Conservation (phyloP, 1,140 invertebrate genomes). For the Centruroides vittatus region DNA sequence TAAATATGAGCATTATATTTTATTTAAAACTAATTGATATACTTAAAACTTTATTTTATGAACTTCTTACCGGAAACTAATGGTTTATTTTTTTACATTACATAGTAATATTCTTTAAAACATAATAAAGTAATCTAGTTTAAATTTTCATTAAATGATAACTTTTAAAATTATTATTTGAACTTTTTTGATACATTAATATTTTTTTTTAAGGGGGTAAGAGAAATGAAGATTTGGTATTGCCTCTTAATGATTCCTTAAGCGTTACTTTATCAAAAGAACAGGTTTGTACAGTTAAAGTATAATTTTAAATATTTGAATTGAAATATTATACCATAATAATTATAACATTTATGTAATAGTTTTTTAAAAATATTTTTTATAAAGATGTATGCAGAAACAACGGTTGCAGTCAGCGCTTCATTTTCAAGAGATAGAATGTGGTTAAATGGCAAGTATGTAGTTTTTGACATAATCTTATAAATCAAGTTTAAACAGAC, state of each 20-base stretch:
- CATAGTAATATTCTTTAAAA: too few relatives aligned
- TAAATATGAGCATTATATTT: too few relatives aligned
- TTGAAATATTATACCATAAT: too few relatives aligned
- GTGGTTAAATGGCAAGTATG: conserved; percentile 74
- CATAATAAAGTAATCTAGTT: too few relatives aligned
- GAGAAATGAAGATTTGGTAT: conserved; percentile 73
- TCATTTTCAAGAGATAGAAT: conserved; percentile 59
- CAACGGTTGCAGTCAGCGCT: conserved; percentile 57
- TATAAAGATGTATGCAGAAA: conserved; percentile 71
- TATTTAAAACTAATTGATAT: too few relatives aligned
- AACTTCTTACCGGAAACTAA: too few relatives aligned
- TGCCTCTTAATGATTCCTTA: conserved; percentile 94
- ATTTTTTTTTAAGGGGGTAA: conserved; percentile 71
- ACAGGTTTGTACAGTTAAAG: conserved; percentile 48
- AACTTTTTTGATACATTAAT: conserved; percentile 12
- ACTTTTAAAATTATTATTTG: too few relatives aligned
- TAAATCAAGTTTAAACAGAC: too few relatives aligned
- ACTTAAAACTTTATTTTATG: too few relatives aligned
- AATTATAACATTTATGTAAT: neutral
- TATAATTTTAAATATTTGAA: too few relatives aligned
- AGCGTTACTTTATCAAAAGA: conserved; percentile 74
- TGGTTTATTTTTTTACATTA: too few relatives aligned
- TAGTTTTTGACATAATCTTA: conserved; percentile 14
- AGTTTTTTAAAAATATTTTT: neutral
- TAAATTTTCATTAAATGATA: too few relatives aligned